Evolutionary conservation across 2,113 vertebrate genomes (phyloP).

Genomic region (Verasper variegatus): DNA sequence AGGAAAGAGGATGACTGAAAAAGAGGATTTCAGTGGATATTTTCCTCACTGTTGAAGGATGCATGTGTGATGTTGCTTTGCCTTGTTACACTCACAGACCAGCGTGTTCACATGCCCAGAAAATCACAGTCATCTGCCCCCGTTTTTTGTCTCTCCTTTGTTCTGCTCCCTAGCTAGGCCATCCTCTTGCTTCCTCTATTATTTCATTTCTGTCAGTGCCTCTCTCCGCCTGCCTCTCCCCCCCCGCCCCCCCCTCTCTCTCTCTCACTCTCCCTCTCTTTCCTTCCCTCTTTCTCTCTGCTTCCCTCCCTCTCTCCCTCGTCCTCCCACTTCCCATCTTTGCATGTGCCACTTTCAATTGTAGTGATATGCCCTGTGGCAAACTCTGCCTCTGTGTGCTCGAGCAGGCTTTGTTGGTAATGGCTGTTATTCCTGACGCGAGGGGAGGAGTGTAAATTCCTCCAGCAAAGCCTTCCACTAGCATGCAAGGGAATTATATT

Average conservation of each 20-base stretch:
- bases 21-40: constrained; percentile 52
- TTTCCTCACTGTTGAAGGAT: constrained; percentile 49
- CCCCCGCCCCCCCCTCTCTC: constrained; percentile 42
- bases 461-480: constrained; percentile 59
- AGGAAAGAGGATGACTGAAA: constrained; percentile 24
- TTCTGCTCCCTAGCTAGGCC: constrained; percentile 59
- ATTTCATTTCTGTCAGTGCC: constrained; percentile 69
- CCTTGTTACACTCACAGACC: constrained; percentile 49
- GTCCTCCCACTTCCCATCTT: constrained; percentile 78
- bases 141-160: constrained; percentile 61
- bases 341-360: constrained; percentile 86
- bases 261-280: constrained; percentile 13
- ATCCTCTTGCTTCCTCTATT: constrained; percentile 69
- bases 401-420: constrained; percentile 81
- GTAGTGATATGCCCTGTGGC: constrained; percentile 83
- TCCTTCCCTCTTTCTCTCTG: constrained; percentile 30
- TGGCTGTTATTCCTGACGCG: constrained; percentile 80
- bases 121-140: constrained; percentile 61
- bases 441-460: constrained; percentile 81
- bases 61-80: constrained; percentile 40
- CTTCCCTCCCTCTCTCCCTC: constrained; percentile 33
- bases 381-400: constrained; percentile 78
- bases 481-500: constrained; percentile 64
- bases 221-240: constrained; percentile 60
- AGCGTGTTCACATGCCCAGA: constrained; percentile 53